phyloP scores from a whole-genome alignment of 92 coral and sea anemone genomes.

The Galaxea fascicularis region DNA sequence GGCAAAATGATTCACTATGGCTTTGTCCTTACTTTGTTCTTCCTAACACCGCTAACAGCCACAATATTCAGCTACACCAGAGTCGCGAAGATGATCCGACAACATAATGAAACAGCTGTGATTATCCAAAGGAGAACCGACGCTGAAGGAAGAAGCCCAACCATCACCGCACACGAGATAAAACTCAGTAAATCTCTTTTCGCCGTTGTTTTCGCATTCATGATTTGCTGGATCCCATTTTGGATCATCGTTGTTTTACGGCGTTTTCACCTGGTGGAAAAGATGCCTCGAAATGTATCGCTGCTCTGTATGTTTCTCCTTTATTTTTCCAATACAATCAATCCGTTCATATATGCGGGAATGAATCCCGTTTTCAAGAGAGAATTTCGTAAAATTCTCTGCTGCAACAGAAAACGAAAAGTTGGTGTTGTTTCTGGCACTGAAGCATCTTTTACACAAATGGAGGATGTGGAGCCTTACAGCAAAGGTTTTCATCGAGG shows the following conservation, averaged over 20 bases:
- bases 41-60: background rate
- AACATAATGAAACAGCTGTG: background rate
- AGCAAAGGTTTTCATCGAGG: background rate
- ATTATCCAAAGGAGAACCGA: background rate
- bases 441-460: background rate
- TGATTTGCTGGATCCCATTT: slow-evolving; percentile 33
- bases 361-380: slow-evolving; percentile 2
- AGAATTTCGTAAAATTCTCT: slow-evolving; percentile 13
- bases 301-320: slow-evolving; percentile 32
- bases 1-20: slow-evolving; percentile 3
- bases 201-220: slow-evolving; percentile 21
- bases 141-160: too few relatives aligned
- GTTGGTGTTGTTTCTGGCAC: background rate
- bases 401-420: background rate
- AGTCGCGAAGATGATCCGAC: slow-evolving; percentile 6
- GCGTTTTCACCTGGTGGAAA: background rate
- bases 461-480: background rate
- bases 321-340: slow-evolving; percentile 27
- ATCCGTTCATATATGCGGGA: slow-evolving; percentile 30
- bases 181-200: slow-evolving; percentile 23
- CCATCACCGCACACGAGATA: background rate
- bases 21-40: background rate
- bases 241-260: slow-evolving; percentile 18
- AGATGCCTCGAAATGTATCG: slow-evolving; percentile 13
- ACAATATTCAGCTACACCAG: background rate